Evolutionary conservation across 2,113 vertebrate genomes (phyloP).

Genomic region (Seriola quinqueradiata): DNA sequence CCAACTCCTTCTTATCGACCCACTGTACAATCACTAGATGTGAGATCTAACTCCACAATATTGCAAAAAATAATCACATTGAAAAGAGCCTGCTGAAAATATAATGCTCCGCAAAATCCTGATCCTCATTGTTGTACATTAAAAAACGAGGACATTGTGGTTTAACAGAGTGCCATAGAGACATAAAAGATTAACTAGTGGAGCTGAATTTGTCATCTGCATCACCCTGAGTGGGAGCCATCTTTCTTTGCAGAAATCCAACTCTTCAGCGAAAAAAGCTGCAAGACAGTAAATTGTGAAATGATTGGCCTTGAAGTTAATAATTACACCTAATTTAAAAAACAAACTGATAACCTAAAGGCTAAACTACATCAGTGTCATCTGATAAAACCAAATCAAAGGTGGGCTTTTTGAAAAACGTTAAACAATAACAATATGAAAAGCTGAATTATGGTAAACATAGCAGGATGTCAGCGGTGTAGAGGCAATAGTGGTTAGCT

Average conservation of each 20-base stretch:
- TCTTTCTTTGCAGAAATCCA: background rate
- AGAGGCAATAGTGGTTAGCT: conserved; percentile 38
- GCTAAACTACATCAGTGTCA: conserved; percentile 2
- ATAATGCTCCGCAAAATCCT: background rate
- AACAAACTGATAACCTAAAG: conserved; percentile 14
- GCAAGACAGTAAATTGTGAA: conserved; percentile 20
- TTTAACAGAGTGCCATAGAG: background rate
- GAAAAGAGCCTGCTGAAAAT: background rate
- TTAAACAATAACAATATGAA: conserved; percentile 18
- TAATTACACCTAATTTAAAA: conserved; percentile 62
- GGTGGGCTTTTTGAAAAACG: background rate
- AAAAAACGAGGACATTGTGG: background rate
- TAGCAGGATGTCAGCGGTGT: conserved; percentile 14
- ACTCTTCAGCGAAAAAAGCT: conserved; percentile 3
- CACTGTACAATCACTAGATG: background rate
- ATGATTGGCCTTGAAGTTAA: conserved; percentile 47
- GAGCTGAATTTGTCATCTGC: background rate
- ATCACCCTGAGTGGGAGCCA: background rate
- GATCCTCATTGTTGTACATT: background rate
- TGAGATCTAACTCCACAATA: background rate
- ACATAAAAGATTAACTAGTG: conserved; percentile 7
- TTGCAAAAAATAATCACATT: background rate
- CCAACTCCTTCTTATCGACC: background rate
- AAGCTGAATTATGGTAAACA: conserved; percentile 13
- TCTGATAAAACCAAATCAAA: conserved; percentile 32